Conservation (phyloP, 64 coral and sea anemone species). For the Exaiptasia diaphana region DNA sequence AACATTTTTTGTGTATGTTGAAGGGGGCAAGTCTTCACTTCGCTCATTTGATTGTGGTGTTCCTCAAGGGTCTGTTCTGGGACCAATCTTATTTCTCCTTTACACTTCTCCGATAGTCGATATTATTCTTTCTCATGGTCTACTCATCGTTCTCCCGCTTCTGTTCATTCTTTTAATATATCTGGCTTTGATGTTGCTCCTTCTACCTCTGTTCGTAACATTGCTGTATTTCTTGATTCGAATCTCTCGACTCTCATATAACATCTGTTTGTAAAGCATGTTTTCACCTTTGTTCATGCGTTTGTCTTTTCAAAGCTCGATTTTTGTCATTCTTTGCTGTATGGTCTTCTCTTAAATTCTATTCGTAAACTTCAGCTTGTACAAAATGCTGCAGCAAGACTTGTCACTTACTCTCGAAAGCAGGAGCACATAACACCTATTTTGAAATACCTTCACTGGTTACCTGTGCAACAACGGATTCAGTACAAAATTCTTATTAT, state of each 20-base stretch:
- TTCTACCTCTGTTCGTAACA: background rate
- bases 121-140: too few species aligned
- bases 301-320: constrained; percentile 32
- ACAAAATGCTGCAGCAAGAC: constrained; percentile 42
- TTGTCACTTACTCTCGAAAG: constrained; percentile 5
- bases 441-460: constrained; percentile 15
- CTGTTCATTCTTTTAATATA: background rate
- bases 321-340: constrained; percentile 41
- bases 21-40: too few species aligned
- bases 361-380: constrained; percentile 18
- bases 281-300: constrained; percentile 33
- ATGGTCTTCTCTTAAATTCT: constrained; percentile 27
- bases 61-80: too few species aligned
- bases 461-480: constrained; percentile 12
- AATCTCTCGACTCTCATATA: background rate
- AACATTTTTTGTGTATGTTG: too few species aligned
- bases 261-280: background rate
- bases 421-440: constrained; percentile 29
- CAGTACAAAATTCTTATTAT: constrained; percentile 32
- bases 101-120: too few species aligned
- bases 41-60: too few species aligned
- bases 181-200: background rate
- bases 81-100: too few species aligned
- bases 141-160: background rate
- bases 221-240: background rate